Percentiles rank a stretch among this genome's conserved stretches.
Evolutionary conservation across 2,113 vertebrate species (phyloP).

Genomic region (Mobula hypostoma): DNA sequence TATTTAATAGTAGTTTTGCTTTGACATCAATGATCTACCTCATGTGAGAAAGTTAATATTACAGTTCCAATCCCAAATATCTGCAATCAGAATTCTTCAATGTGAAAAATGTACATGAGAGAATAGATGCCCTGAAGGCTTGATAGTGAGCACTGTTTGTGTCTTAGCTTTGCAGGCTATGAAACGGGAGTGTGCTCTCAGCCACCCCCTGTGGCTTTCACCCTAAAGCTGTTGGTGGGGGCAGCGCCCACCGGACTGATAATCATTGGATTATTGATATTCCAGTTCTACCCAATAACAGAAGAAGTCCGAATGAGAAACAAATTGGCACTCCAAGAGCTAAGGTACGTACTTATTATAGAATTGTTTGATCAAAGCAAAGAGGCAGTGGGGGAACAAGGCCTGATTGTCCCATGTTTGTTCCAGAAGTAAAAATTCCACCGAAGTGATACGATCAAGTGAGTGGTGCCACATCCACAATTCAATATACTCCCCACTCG

Average conservation of each 20-base stretch:
- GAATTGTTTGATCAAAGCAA: not conserved
- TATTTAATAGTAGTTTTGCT: not conserved
- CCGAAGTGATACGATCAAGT: not conserved
- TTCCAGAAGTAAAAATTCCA: not conserved
- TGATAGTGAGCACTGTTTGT: conserved; percentile 3
- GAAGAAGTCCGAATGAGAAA: conserved; percentile 67
- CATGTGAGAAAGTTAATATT: not conserved
- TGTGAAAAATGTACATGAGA: not conserved
- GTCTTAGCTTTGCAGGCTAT: conserved; percentile 79
- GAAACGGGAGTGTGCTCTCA: conserved; percentile 74
- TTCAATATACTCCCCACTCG: not conserved
- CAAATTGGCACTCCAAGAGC: conserved; percentile 62
- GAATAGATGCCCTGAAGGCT: not conserved
- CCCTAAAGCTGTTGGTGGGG: conserved; percentile 82
- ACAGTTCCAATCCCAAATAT: not conserved
- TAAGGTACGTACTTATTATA: conserved; percentile 58
- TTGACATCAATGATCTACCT: not conserved
- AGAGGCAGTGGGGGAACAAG: not conserved
- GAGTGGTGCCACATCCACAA: not conserved
- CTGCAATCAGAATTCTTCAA: not conserved
- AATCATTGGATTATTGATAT: conserved; percentile 70
- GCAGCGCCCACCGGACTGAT: conserved; percentile 81
- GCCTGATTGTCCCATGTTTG: not conserved
- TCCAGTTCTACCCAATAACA: conserved; percentile 74
- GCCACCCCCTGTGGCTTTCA: conserved; percentile 67